Evolutionary conservation across 2,888 invertebrate genomes (phyloP), one percentile per base, ranked within the genome.

Genomic region (Melinaea marsaeus): DNA sequence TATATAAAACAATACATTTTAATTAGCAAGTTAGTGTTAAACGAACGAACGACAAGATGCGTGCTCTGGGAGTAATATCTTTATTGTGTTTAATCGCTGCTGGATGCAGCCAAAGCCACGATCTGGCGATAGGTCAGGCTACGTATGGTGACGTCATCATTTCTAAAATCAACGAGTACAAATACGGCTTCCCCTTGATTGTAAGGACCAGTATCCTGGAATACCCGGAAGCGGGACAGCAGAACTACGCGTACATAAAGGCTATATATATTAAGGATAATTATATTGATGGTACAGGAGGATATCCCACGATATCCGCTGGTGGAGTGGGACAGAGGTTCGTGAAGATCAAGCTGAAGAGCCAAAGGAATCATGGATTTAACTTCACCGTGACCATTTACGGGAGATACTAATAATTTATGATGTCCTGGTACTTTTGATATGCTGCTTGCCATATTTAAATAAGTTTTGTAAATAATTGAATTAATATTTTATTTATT

Each of bases 321-420:
- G 91, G 91, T 2, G 91, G 91, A 0, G 70, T 91, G 0, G 90
- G 91, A 0, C 87, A 88, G 64, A 77, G 82, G 11, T 87, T 86
- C 61, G 85, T 83, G 35, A 88, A 85, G 59, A 79, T 91, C 64
- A 87, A 90, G 63, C 69, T 91, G 69, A 88, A 88, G 73, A 86
- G 88, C 47, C 90, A 90, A 68, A 75, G 88, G 35, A 75, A 80
- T 2, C 60, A 67, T 55, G 89, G 91, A 0, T 79, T 90, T 45
- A 89, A 91, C 72, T 91, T 90, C 68, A 87, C 90, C 0, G 69
- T 91, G 2, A 82, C 86, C 0, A 78, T 91, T 37, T 90, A 88
- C 55, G 91, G 90, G 68, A 82, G 84, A 79, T 89, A 81, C 69
- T 85, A 71, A 73, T 55, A 60, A 62, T 33, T 66, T 67, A 70